Evolutionary conservation across 1,140 invertebrate species (phyloP), one percentile per base, ranked within the genome.

Genomic region (Lepidurus arcticus): DNA sequence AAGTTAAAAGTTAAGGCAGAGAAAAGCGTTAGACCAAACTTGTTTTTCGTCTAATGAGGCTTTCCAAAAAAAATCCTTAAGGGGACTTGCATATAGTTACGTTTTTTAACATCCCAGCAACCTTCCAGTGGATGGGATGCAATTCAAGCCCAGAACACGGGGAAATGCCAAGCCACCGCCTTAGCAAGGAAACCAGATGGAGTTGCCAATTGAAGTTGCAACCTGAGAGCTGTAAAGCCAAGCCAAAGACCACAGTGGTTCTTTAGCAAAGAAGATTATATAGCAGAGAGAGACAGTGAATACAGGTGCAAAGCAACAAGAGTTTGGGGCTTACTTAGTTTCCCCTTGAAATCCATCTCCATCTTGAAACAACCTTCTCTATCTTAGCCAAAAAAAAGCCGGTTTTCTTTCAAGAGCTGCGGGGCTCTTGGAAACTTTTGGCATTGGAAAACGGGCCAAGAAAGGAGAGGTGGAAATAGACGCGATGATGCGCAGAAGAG

Each of bases 371-470:
- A 9, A 11, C 53, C 53, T 65, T 16, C 13, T 11, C 53, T 65
- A 7, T n/a, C 21, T 21, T 13, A 65, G 53, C 53, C 9, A 34
- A 3, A 65, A 65, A 9, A 9, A 65, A 65, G 53, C 53, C 53
- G 53, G 53, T 65, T 65, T 65, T 9, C 16, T 65, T 9, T 13
- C 16, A 21, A 65, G 53, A 65, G 53, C 53, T 65, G 53, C 53
- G 53, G n/a, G 53, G 53, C 53, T 65, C 53, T 65, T 65, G 8
- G 53, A 21, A 21, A n/a, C 6, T 65, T 65, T 65, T 21, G 53
- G 53, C 53, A 65, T 65, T 65, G 53, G 53, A 65, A 65, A 65
- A 65, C 21, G 53, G 53, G 53, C 16, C 53, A 65, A 65, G 53
- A 47, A 16, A 47, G 45, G 16, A 47, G 45, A 47, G 45, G 34